These are phyloP conservation scores for Heterotis niloticus DNA, from an alignment of 2,113 vertebrate genomes.

Conservation along the genomic window DNA sequence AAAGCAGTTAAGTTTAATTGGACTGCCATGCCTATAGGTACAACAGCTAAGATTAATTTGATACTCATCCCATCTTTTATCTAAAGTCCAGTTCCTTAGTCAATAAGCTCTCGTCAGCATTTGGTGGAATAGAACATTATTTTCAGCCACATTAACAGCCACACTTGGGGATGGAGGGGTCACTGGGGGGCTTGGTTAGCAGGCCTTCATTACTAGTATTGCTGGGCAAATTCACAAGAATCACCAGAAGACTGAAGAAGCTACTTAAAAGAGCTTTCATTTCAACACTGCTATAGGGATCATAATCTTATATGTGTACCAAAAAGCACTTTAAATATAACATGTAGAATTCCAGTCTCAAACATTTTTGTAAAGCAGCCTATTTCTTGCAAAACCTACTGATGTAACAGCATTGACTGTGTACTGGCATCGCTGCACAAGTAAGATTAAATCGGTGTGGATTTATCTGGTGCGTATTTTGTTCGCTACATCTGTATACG, in stretches of 20 bases:
- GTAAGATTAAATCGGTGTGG: background rate
- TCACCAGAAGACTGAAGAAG: slow-evolving; percentile 2
- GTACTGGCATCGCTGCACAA: background rate
- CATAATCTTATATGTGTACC: background rate
- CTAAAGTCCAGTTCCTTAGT: no score
- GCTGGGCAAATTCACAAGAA: background rate
- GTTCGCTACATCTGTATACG: background rate
- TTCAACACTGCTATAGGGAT: background rate
- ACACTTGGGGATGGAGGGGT: no score
- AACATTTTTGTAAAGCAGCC: background rate
- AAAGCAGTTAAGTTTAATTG: no score
- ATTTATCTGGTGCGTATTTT: no score
- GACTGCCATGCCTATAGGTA: no score
- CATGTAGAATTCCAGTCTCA: background rate
- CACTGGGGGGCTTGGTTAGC: slow-evolving; percentile 21
- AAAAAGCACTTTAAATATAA: slow-evolving; percentile 1
- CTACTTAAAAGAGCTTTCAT: background rate
- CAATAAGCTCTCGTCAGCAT: no score
- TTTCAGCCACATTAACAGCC: no score
- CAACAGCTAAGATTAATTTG: no score
- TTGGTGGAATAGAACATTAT: no score
- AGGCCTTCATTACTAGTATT: background rate
- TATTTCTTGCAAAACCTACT: background rate
- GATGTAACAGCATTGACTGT: background rate
- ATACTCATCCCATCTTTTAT: no score